Percentiles rank a stretch among this genome's conserved stretches.
These are phyloP conservation scores for Hecatera dysodea DNA, from an alignment of 2,888 invertebrate species.

Conservation along the genomic window DNA sequence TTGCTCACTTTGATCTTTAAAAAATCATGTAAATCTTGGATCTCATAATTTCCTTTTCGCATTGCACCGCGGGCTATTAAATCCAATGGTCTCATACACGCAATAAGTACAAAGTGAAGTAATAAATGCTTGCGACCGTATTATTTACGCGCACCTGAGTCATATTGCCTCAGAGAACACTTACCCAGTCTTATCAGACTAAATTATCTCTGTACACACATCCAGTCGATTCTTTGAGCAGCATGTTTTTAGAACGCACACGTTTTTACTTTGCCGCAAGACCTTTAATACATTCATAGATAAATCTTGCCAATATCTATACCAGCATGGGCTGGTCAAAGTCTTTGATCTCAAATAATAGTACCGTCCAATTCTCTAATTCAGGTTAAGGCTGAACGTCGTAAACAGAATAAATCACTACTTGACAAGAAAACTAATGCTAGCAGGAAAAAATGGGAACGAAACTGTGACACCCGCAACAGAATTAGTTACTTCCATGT, in stretches of 20 bases:
- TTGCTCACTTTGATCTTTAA: constrained; percentile 6
- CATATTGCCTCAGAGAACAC: constrained; percentile 62
- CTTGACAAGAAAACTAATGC: constrained; percentile 21
- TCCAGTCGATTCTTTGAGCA: constrained; percentile 18
- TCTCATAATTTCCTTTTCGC: background rate
- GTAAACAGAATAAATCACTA: constrained; percentile 54
- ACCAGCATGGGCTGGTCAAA: background rate
- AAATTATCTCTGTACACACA: constrained; percentile 55
- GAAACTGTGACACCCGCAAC: constrained; percentile 15
- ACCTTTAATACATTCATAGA: background rate
- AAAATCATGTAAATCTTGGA: constrained; percentile 7
- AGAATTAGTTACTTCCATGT: constrained; percentile 31
- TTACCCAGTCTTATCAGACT: constrained; percentile 52
- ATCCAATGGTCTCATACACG: constrained; percentile 36
- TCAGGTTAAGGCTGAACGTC: constrained; percentile 29
- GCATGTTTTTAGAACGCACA: constrained; percentile 6
- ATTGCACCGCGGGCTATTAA: constrained; percentile 31
- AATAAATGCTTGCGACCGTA: constrained; percentile 53
- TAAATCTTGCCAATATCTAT: background rate
- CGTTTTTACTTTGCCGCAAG: constrained; percentile 2
- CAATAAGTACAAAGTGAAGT: constrained; percentile 53
- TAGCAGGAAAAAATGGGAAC: constrained; percentile 36
- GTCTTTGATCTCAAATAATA: constrained; percentile 17
- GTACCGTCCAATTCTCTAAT: constrained; percentile 19
- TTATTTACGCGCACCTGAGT: constrained; percentile 59